Percentiles rank a stretch among this genome's conserved stretches.
Conservation (phyloP, 2,888 invertebrate species). For the Eretmocerus hayati region DNA sequence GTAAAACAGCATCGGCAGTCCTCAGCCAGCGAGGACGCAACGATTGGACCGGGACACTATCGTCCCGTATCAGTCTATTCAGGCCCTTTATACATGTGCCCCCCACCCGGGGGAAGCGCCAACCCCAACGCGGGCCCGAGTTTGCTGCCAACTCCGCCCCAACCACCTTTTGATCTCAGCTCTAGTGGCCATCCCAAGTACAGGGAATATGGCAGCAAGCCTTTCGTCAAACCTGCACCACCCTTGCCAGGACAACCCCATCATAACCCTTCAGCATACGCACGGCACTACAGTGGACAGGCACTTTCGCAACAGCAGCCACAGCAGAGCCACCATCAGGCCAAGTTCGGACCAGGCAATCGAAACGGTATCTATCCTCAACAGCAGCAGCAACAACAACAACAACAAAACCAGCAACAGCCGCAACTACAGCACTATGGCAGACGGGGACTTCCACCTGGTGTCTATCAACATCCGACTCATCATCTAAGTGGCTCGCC, state of each 20-base stretch:
- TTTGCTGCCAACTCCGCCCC: slow-evolving; percentile 38
- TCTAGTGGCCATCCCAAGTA: slow-evolving; percentile 29
- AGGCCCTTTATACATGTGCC: slow-evolving; percentile 9
- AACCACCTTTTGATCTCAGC: slow-evolving; percentile 14
- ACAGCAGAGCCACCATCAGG: background rate
- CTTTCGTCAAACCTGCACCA: too few species aligned
- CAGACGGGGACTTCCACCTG: slow-evolving; percentile 14
- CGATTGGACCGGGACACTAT: slow-evolving; percentile 6
- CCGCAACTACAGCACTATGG: slow-evolving; percentile 17
- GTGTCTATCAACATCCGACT: background rate
- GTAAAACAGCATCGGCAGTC: too few species aligned
- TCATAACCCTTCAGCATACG: slow-evolving; percentile 11
- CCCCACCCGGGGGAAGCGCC: slow-evolving; percentile 28
- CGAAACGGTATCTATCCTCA: too few species aligned
- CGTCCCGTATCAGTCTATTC: slow-evolving; percentile 17
- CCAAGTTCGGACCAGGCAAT: background rate
- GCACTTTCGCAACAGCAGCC: background rate
- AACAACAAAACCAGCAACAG: slow-evolving; percentile 1
- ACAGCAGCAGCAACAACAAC: too few species aligned
- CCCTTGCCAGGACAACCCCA: too few species aligned
- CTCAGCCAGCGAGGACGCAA: background rate
- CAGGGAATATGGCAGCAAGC: too few species aligned
- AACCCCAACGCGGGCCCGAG: slow-evolving; percentile 28
- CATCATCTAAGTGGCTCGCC: slow-evolving; percentile 6
- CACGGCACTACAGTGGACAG: slow-evolving; percentile 8